These are phyloP conservation scores for Thinocorus orbignyianus DNA, from an alignment of 2,113 vertebrate genomes.

Conservation along the genomic window DNA sequence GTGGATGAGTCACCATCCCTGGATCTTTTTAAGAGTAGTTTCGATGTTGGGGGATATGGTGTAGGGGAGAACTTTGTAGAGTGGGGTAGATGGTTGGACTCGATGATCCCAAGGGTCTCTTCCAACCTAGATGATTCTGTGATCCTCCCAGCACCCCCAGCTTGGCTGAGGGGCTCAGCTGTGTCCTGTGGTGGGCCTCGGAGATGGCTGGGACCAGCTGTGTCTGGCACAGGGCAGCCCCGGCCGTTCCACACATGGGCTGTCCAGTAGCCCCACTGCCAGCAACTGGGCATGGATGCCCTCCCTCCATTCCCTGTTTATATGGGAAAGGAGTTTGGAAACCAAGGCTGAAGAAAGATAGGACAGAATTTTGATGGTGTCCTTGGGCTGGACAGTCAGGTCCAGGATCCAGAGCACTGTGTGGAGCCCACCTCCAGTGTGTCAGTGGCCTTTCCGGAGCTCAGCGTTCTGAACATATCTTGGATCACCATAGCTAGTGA, in stretches of 20 bases:
- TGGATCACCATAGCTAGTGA: not conserved
- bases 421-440: not conserved
- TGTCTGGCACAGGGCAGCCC: not conserved
- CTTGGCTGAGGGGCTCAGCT: too few relatives aligned
- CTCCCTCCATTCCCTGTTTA: accelerated
- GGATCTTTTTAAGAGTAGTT: too few relatives aligned
- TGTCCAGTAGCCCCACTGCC: accelerated
- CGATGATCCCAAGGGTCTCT: too few relatives aligned
- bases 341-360: not conserved
- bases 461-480: not conserved
- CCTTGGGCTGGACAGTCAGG: not conserved
- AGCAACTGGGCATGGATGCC: accelerated
- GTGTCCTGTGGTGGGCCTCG: not conserved
- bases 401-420: not conserved
- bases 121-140: too few relatives aligned
- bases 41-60: too few relatives aligned
- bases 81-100: too few relatives aligned
- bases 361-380: not conserved
- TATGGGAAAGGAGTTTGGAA: not conserved
- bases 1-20: too few relatives aligned
- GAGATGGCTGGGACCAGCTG: not conserved
- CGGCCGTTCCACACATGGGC: too few relatives aligned
- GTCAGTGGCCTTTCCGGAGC: not conserved
- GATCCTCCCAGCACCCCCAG: too few relatives aligned
- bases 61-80: too few relatives aligned